phyloP scores from a whole-genome alignment of 30 jellyfish, hydroid and myxozoan genomes.

The Nemopilema nomurai region DNA sequence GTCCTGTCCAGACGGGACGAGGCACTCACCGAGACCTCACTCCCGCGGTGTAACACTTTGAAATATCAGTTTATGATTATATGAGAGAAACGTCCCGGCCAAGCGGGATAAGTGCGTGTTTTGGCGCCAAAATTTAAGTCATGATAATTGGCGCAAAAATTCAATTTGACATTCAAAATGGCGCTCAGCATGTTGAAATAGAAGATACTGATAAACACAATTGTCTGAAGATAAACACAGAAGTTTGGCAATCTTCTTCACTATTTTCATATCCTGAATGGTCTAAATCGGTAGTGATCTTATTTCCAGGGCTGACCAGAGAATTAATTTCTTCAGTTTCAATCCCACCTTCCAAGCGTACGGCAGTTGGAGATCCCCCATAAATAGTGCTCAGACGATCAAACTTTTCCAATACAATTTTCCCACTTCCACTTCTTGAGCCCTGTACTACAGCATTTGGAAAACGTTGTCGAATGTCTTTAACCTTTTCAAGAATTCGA shows the following conservation, averaged over 20 bases:
- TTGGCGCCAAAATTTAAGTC: neutral
- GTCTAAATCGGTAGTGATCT: conserved; percentile 12
- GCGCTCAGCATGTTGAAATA: neutral
- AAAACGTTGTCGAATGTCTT: conserved; percentile 65
- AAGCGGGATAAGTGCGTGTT: neutral
- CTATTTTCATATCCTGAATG: conserved; percentile 22
- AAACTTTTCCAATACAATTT: conserved; percentile 44
- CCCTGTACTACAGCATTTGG: conserved; percentile 71
- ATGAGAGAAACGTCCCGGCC: neutral
- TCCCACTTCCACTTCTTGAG: conserved; percentile 71
- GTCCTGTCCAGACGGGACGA: neutral
- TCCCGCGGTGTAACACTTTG: neutral
- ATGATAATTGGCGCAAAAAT: too few relatives aligned
- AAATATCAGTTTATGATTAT: neutral
- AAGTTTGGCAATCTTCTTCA: conserved; percentile 13
- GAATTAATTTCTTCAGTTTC: conserved; percentile 41
- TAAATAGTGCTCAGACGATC: conserved; percentile 48
- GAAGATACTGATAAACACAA: neutral
- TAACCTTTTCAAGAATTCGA: conserved; percentile 72
- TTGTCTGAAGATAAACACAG: neutral
- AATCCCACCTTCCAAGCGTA: conserved; percentile 58
- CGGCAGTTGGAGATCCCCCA: conserved; percentile 75
- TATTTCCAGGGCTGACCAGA: conserved; percentile 5
- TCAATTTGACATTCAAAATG: too few relatives aligned
- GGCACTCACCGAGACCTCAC: neutral